phyloP scores from a whole-genome alignment of 2,113 vertebrate genomes.

The Peromyscus leucopus region DNA sequence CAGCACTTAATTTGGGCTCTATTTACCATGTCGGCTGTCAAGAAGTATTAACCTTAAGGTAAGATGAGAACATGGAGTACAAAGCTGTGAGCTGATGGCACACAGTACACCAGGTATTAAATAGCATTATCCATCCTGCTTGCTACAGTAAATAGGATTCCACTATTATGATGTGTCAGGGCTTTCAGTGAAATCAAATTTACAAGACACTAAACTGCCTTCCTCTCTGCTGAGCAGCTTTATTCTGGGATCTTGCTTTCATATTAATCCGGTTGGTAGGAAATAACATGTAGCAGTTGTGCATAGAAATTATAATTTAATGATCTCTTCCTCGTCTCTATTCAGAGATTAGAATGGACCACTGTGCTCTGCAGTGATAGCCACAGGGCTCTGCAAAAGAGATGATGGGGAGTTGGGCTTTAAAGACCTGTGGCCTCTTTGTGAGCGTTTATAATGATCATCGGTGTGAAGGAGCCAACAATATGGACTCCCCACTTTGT shows the following conservation, averaged over 20 bases:
- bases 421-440: slow-evolving; percentile 78
- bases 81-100: slow-evolving; percentile 87
- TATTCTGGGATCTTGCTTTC: slow-evolving; percentile 88
- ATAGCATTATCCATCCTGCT: slow-evolving; percentile 90
- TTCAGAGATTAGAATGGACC: slow-evolving; percentile 84
- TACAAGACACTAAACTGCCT: slow-evolving; percentile 88
- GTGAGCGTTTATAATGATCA: slow-evolving; percentile 68
- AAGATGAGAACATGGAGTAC: slow-evolving; percentile 86
- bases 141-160: slow-evolving; percentile 92
- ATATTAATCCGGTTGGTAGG: slow-evolving; percentile 89
- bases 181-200: slow-evolving; percentile 91
- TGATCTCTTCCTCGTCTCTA: slow-evolving; percentile 86
- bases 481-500: slow-evolving; percentile 57
- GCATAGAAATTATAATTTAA: slow-evolving; percentile 90
- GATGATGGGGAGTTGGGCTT: slow-evolving; percentile 79
- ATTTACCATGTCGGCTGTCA: slow-evolving; percentile 87
- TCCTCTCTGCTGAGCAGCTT: slow-evolving; percentile 89
- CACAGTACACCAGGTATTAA: slow-evolving; percentile 88
- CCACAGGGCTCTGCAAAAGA: slow-evolving; percentile 76
- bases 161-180: slow-evolving; percentile 91
- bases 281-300: slow-evolving; percentile 89
- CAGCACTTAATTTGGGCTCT: slow-evolving; percentile 87
- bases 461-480: slow-evolving; percentile 70
- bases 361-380: slow-evolving; percentile 82
- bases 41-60: slow-evolving; percentile 90